These are phyloP conservation scores for Branchellion lobata DNA, from an alignment of 2,888 invertebrate genomes.

Conservation along the genomic window DNA sequence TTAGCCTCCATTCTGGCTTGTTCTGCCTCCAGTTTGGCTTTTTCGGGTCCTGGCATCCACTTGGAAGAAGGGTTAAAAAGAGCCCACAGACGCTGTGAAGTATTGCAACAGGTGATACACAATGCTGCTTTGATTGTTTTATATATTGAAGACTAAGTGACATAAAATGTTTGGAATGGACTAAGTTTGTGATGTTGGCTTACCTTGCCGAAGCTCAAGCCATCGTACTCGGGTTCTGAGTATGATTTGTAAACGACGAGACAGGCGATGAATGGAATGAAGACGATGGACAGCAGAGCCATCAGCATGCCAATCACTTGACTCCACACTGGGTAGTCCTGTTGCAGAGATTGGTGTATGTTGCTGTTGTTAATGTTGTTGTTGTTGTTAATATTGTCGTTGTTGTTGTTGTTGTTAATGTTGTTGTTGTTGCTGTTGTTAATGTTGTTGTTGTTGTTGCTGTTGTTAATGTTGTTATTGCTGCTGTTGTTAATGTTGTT, in stretches of 20 bases:
- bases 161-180: no score
- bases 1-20: background rate
- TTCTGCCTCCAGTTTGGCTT: background rate
- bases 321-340: conserved; percentile 48
- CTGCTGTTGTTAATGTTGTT: no score
- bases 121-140: no score
- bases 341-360: no score
- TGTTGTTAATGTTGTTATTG: no score
- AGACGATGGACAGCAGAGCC: conserved; percentile 46
- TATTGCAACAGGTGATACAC: no score
- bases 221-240: conserved; percentile 46
- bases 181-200: no score
- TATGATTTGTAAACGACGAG: conserved; percentile 39
- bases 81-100: conserved; percentile 17
- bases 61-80: background rate
- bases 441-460: no score
- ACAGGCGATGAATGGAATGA: conserved; percentile 46
- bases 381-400: background rate
- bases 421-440: background rate
- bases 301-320: conserved; percentile 50
- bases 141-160: no score
- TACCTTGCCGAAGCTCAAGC: conserved; percentile 44
- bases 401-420: background rate
- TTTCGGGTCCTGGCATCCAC: background rate
- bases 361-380: no score